These are phyloP conservation scores for Stenodera caucasica DNA, from an alignment of 2,888 invertebrate genomes.

Conservation along the genomic window DNA sequence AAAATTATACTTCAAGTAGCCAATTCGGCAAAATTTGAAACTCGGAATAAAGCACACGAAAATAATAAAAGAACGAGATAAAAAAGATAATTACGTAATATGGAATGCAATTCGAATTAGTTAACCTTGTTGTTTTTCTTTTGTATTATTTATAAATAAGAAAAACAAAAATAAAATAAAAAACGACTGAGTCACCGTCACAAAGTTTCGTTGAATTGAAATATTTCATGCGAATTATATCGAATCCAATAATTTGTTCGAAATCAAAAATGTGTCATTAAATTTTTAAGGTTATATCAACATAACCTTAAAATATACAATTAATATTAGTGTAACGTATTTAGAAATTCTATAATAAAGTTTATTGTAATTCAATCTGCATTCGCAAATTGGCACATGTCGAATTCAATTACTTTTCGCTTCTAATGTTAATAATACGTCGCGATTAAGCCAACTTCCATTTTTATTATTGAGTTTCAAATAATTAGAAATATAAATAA, in stretches of 20 bases:
- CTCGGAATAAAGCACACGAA: no score
- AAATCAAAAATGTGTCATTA: background rate
- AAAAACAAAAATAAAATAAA: no score
- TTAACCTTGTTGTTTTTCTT: background rate
- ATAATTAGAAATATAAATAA: no score
- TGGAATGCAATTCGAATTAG: background rate
- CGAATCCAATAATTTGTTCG: background rate
- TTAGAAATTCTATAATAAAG: background rate
- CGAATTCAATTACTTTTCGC: conserved; percentile 1
- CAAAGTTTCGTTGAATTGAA: no score
- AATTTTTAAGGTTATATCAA: background rate
- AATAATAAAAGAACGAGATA: no score
- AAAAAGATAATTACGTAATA: no score
- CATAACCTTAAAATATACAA: background rate
- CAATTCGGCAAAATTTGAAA: no score
- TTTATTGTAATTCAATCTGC: background rate
- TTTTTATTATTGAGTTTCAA: background rate
- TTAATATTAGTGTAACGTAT: background rate
- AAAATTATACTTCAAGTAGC: no score
- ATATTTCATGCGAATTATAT: background rate
- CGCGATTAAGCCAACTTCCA: background rate
- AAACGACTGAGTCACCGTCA: background rate
- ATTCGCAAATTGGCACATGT: background rate
- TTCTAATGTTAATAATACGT: background rate
- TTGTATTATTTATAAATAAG: no score